Evolutionary conservation across 1,140 invertebrate genomes (phyloP), one percentile per base, ranked within the genome.

Genomic region (Chelonus insularis): DNA sequence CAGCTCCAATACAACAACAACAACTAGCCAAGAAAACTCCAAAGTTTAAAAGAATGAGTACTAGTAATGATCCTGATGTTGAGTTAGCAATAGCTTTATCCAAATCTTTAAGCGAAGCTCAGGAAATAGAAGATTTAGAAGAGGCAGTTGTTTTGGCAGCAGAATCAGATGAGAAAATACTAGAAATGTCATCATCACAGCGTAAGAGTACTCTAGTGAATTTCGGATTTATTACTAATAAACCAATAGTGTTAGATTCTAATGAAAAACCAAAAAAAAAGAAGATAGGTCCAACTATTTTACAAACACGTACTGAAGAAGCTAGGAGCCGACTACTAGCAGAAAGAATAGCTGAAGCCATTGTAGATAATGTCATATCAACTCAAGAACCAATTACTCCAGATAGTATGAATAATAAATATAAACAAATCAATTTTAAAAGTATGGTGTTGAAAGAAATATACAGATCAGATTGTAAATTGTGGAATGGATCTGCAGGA

Each of bases 11-110:
- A 23, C 37, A 77, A 57, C 70, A 72, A n/a, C n/a, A n/a, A n/a
- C n/a, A 58, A 66, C 68, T 0, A 69, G 72, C n/a, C 64, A 64
- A 68, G 56, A 72, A 72, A 32, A 70, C 47, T 4, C 21, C 48
- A 1, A 43, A 41, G 18, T 25, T 29, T 12, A 37, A 23, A 34
- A 11, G 47, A 57, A 36, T 29, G 20, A 43, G 29, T 43, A 37
- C 21, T 20, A 39, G 52, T 0, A 64, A 69, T 39, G 82, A 84
- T 72, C 57, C 71, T 9, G 74, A 83, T 60, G 59, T 84, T 5
- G 72, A 84, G 45, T 70, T 85, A 52, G 84, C 77, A 12, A 60
- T 84, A 45, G 83, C 81, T 12, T 67, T 84, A 57, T 84, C 84
- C 12, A 72, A 75, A 62, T 85, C 84, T 5, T 66, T 84, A 9